Evolutionary conservation across 2,797 vertebrate genomes (phyloP), one percentile per base, ranked within the genome.

Genomic region (Thamnophis elegans): DNA sequence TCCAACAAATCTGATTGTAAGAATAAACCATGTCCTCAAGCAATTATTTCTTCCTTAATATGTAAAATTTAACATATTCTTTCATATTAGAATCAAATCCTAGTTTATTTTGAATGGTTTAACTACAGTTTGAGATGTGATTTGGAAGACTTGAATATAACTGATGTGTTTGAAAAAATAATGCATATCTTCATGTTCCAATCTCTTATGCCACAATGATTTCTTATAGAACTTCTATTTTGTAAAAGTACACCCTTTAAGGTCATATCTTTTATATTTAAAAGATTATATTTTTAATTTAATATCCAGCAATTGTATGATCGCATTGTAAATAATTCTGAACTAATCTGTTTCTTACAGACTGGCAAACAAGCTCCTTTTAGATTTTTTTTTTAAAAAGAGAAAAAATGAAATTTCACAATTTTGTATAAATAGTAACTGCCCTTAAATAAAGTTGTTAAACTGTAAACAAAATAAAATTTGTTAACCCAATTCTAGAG

Each of bases 401-500:
- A 32, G 2, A 60, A 11, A 53, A 32, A 25, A 13, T 85, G n/a
- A 82, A 82, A 47, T 42, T 82, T 82, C 42, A 82, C 42, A 82
- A 82, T 82, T 25, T 82, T 82, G 10, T 82, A 82, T 47, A 82
- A 42, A 47, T 47, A 82, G 9, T 11, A 85, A 28, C 5, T 10
- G 2, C 26, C 65, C 47, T 26, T 86, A 94, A 91, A 11, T 4
- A 54, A 89, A 26, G 14, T 25, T n/a, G 25, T 94, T 94, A 62
- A 73, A 73, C 32, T n/a, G 28, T 62, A 62, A 65, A n/a, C 11
- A 62, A 65, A 65, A 65, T 60, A 60, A 9, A 36, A 5, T 6
- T 68, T 73, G 36, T 88, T 88, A 92, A 95, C 92, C 28, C 58
- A 87, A 95, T 85, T 7, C 28, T 89, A 90, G 62, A 28, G 92